These are phyloP conservation scores for Heteromurus nitidus DNA, from an alignment of 2,888 invertebrate genomes.

Conservation along the genomic window DNA sequence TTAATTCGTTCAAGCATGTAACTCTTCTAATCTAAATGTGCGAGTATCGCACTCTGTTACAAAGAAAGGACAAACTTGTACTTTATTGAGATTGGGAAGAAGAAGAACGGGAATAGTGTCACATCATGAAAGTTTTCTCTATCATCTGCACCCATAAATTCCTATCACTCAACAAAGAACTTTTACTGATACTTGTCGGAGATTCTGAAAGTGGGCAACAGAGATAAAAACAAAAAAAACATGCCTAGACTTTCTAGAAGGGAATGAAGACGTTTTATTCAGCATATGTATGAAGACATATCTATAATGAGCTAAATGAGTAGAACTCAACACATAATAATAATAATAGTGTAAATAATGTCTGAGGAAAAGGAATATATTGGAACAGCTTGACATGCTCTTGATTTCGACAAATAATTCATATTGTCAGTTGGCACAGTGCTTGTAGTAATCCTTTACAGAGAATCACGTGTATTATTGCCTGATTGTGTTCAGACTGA, in stretches of 20 bases:
- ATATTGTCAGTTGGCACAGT: constrained; percentile 16
- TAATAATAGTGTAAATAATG: not conserved
- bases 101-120: constrained; percentile 51
- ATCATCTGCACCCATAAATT: constrained; percentile 37
- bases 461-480: no score
- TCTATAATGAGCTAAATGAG: no score
- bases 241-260: not conserved
- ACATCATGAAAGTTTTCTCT: constrained; percentile 49
- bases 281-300: not conserved
- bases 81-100: constrained; percentile 14
- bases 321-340: no score
- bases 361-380: constrained; percentile 18
- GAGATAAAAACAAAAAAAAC: constrained; percentile 31
- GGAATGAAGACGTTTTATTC: not conserved
- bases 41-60: constrained; percentile 14
- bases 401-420: constrained; percentile 40
- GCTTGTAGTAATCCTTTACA: no score
- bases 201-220: constrained; percentile 45
- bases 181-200: constrained; percentile 46
- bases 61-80: not conserved
- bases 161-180: constrained; percentile 36
- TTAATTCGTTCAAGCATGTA: constrained; percentile 40
- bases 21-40: constrained; percentile 47
- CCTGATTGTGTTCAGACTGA: constrained; percentile 7
- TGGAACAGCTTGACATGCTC: constrained; percentile 48